A percentile compares a stretch with the other conserved stretches of the same genome.
Evolutionary conservation across 1,140 invertebrate species (phyloP).

Genomic region (Zophobas morio): DNA sequence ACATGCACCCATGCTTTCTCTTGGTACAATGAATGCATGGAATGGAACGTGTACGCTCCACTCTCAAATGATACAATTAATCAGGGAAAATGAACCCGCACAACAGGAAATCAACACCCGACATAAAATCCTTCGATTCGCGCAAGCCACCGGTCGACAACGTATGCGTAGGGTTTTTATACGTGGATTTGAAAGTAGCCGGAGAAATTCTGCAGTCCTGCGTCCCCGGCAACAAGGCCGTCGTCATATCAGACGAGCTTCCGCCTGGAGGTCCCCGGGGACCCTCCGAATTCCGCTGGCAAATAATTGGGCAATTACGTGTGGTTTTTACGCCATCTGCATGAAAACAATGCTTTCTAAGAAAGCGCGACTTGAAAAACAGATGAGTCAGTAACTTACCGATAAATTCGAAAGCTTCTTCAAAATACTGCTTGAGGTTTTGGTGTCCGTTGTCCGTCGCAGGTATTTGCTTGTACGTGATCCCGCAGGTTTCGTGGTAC

Average conservation of each 20-base stretch:
- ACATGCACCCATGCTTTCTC: slow-evolving; percentile 47
- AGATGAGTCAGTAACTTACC: slow-evolving; percentile 74
- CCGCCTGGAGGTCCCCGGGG: too few relatives aligned
- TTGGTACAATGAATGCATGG: slow-evolving; percentile 44
- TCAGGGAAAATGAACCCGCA: background rate
- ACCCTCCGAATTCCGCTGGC: too few relatives aligned
- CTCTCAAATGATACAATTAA: slow-evolving; percentile 2
- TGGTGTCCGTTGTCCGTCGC: slow-evolving; percentile 89
- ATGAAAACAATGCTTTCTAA: slow-evolving; percentile 36
- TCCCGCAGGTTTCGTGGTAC: slow-evolving; percentile 79
- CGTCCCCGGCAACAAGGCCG: too few relatives aligned
- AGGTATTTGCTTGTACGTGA: slow-evolving; percentile 87
- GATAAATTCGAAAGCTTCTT: slow-evolving; percentile 92
- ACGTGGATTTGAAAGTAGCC: too few relatives aligned
- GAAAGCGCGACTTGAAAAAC: slow-evolving; percentile 24
- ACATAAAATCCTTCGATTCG: too few relatives aligned
- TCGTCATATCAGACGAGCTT: too few relatives aligned
- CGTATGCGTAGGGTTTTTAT: too few relatives aligned
- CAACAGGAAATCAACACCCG: too few relatives aligned
- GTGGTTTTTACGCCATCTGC: slow-evolving; percentile 18
- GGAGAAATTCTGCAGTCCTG: too few relatives aligned
- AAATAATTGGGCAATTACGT: slow-evolving; percentile 20
- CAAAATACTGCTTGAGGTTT: slow-evolving; percentile 93
- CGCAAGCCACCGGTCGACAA: too few relatives aligned
- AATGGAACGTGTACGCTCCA: background rate